A percentile compares a stretch with the other conserved stretches of the same genome.
These are phyloP conservation scores for Eumaeus atala DNA, from an alignment of 1,140 invertebrate species.

Conservation along the genomic window DNA sequence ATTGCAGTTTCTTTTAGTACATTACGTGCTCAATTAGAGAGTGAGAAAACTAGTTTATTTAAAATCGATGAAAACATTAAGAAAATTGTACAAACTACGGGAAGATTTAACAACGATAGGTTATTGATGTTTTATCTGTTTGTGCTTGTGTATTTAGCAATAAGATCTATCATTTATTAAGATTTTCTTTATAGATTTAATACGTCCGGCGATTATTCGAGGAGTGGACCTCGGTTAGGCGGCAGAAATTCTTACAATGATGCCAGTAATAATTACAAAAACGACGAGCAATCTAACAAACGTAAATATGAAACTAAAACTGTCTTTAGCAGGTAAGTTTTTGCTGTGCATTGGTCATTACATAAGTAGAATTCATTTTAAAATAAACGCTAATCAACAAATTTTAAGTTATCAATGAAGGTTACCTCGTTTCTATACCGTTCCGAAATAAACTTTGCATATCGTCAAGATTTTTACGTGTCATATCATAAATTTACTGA, in stretches of 20 bases:
- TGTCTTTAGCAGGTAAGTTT: slow-evolving; percentile 67
- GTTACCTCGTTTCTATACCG: too few species aligned
- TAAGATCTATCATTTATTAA: slow-evolving; percentile 10
- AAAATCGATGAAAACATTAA: slow-evolving; percentile 73
- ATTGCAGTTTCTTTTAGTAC: slow-evolving; percentile 64
- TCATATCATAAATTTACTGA: too few species aligned
- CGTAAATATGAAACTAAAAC: slow-evolving; percentile 71
- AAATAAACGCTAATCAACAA: too few species aligned
- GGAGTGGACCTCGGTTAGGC: slow-evolving; percentile 42
- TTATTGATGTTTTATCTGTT: slow-evolving; percentile 31
- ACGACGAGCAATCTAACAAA: slow-evolving; percentile 55
- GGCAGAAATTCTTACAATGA: slow-evolving; percentile 51
- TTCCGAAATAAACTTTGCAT: too few species aligned
- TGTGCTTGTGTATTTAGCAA: neutral
- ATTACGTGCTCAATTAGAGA: slow-evolving; percentile 65
- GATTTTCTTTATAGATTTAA: slow-evolving; percentile 50
- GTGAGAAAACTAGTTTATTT: slow-evolving; percentile 61
- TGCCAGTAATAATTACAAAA: slow-evolving; percentile 45
- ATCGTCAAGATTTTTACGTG: too few species aligned
- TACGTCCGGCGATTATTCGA: slow-evolving; percentile 48
- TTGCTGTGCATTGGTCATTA: neutral
- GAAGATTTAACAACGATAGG: slow-evolving; percentile 66
- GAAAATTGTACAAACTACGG: slow-evolving; percentile 65
- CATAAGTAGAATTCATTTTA: too few species aligned
- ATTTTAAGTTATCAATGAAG: too few species aligned